Evolutionary conservation across 2,797 vertebrate genomes (phyloP).

Genomic region (Sebastes ruberrimus): DNA sequence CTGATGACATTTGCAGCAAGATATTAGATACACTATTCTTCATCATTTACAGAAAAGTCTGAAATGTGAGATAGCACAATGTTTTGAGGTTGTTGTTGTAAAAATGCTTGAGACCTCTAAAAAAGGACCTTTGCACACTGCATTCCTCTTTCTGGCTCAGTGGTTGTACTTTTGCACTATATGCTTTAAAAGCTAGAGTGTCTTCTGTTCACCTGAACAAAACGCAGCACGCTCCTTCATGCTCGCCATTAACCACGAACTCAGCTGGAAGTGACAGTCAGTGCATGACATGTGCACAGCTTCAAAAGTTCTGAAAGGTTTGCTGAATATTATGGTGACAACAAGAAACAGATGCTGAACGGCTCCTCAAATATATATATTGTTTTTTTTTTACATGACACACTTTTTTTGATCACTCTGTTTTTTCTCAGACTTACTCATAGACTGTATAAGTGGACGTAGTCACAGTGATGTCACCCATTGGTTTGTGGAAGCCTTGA

Average conservation of each 20-base stretch:
- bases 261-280: slow-evolving; percentile 17
- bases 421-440: neutral
- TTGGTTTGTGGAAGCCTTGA: too few relatives aligned
- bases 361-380: neutral
- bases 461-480: too few relatives aligned
- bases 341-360: neutral
- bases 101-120: neutral
- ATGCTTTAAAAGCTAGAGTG: slow-evolving; percentile 41
- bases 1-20: slow-evolving; percentile 17
- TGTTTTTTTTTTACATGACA: neutral
- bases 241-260: slow-evolving; percentile 24
- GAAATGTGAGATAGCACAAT: neutral
- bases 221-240: neutral
- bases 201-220: slow-evolving; percentile 31
- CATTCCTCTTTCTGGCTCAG: slow-evolving; percentile 36
- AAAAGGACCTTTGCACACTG: slow-evolving; percentile 24
- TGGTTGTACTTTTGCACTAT: slow-evolving; percentile 40
- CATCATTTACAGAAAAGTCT: neutral
- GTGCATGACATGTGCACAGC: neutral
- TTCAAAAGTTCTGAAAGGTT: slow-evolving; percentile 5
- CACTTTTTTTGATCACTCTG: neutral
- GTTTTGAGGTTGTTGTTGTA: slow-evolving; percentile 7
- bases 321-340: neutral
- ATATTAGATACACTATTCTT: neutral
- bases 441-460: too few relatives aligned